Conservation (phyloP, 2,797 vertebrate genomes). For the Psittacula derbiana region DNA sequence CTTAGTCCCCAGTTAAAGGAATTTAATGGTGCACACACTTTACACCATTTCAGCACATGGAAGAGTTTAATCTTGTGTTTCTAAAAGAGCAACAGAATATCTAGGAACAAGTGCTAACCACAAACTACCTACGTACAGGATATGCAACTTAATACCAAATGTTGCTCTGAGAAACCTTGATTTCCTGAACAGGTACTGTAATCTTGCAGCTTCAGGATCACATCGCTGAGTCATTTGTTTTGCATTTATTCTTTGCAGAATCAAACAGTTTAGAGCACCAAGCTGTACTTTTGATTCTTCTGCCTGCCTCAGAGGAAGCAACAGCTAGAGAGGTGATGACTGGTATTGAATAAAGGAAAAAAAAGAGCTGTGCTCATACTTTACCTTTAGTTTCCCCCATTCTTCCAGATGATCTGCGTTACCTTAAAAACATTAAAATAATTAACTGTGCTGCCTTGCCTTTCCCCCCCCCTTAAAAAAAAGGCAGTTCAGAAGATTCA, state of each 20-base stretch:
- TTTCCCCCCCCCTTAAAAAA: not conserved
- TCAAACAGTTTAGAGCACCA: not conserved
- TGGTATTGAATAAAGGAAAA: not conserved
- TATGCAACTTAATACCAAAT: not conserved
- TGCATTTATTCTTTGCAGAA: not conserved
- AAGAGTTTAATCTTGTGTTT: not conserved
- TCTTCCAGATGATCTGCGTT: not conserved
- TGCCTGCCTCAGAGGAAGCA: not conserved
- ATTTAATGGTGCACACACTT: accelerated
- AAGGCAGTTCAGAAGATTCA: not conserved
- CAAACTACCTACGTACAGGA: not conserved
- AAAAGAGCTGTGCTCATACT: not conserved
- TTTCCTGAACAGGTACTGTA: not conserved
- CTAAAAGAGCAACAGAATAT: not conserved
- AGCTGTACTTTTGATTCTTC: not conserved
- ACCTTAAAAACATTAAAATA: constrained; percentile 43
- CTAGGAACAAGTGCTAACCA: constrained; percentile 2
- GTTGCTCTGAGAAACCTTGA: not conserved
- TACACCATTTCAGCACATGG: not conserved
- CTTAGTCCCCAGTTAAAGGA: not conserved
- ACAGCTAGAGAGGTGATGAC: not conserved
- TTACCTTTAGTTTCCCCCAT: constrained; percentile 1
- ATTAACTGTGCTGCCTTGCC: not conserved
- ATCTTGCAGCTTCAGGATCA: not conserved
- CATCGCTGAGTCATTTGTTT: not conserved